Evolutionary conservation across 35 echinoderm and acorn worm genomes (phyloP), one percentile per base, ranked within the genome.

Genomic region (Lytechinus variegatus): DNA sequence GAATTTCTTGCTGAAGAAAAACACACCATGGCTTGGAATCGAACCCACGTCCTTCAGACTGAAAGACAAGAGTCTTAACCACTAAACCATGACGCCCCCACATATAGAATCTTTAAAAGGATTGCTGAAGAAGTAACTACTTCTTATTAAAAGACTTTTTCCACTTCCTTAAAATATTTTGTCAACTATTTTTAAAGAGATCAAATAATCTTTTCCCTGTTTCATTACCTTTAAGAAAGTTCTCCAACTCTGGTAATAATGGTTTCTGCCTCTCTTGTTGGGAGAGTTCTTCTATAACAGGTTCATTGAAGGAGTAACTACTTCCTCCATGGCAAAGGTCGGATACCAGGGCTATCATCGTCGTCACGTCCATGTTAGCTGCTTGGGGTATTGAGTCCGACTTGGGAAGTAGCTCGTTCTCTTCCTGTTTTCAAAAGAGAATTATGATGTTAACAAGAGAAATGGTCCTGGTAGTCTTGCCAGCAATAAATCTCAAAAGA

Each of bases 241-340:
- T 54, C 52, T 97, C 87, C 24, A 99, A 28, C 10, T 96, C 61
- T 96, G 94, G 86, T 66, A 99, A 92, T 55, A 99, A 92, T 13
- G 98, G 95, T 27, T 51, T 89, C 4, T 94, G 19, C 94, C 98
- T 96, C 86, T 99, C 98, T 87, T 97, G 96, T 56, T 95, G 53
- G 53, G 98, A 97, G 6, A 97, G 96, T 54, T 99, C 98, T 91
- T 96, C 94, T 19, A 99, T 96, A 56, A 97, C 94, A 0, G 95
- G 95, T 54, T 99, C 98, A 24, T 95, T 94, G 94, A 99, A 99
- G 54, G 28, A 44, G 89, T 95, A 97, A 55, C 95, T 94, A 79
- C 95, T 95, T 24, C 98, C 98, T 6, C 98, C 98, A 61, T 99
- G 97, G 33, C 95, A 97, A 57, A 99, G 97, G 56, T 99, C 98